Evolutionary conservation across 2,113 vertebrate genomes (phyloP), one percentile per base, ranked within the genome.

Genomic region (Accipiter cooperii): DNA sequence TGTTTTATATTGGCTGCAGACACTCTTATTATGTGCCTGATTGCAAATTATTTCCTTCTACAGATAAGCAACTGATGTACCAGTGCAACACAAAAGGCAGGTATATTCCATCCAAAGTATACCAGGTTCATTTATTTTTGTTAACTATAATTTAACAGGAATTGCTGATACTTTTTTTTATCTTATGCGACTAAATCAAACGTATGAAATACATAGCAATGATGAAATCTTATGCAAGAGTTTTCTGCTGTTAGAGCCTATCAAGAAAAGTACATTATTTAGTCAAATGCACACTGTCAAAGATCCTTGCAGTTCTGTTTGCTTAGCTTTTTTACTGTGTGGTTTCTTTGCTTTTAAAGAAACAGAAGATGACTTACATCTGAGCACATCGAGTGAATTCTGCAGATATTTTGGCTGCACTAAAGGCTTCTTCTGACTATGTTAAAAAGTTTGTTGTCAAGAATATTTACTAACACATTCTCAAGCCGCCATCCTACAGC

Each of bases 381-480:
- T 64, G 73, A 96, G 73, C 64, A 64, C 5, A 9, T 16, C 6
- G 17, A 91, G 73, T 78, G 84, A 92, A 92, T 94, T 92, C 89
- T 74, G 73, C 57, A 87, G 93, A 84, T 88, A 95, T 90, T 96
- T 94, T 94, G 92, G 68, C 79, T 96, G 54, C 68, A 54, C 8
- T 89, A 58, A 64, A 93, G 79, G 51, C 64, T 89, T 95, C 51
- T 93, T 68, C 92, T 92, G 79, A 95, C 51, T 80, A 31, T 73
- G 25, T 84, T 90, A 84, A 78, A 94, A 95, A 88, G 60, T 95
- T 94, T 86, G 82, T 79, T 92, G 87, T 94, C 90, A 92, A 74
- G 92, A 90, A 57, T 94, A 94, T 97, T 95, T 93, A 90, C 82
- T 79, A 93, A 89, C 78, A 93, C 29, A 8, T 79, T 86, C 88